A percentile compares a stretch with the other conserved stretches of the same genome.
Evolutionary conservation across 2,797 vertebrate genomes (phyloP).

Genomic region (Sitta carolinensis): DNA sequence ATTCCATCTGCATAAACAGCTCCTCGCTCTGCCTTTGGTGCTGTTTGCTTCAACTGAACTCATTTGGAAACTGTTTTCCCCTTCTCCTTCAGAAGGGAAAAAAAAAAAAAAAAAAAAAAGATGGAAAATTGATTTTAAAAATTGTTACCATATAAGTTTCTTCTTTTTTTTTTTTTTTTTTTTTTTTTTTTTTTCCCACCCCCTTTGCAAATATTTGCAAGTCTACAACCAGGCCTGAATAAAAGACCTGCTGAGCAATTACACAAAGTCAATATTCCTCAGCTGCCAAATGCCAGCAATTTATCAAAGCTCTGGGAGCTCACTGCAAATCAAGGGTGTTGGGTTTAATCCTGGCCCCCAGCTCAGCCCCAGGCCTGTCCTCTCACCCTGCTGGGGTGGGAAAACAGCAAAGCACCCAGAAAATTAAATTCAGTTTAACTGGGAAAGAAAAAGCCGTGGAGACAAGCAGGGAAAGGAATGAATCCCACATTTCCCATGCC

Average conservation of each 20-base stretch:
- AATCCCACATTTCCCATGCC: not conserved
- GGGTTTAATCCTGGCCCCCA: not conserved
- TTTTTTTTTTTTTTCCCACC: too few species aligned
- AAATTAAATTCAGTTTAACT: not conserved
- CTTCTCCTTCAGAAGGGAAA: not conserved
- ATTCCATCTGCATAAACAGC: not conserved
- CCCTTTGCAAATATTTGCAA: not conserved
- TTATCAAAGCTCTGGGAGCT: not conserved
- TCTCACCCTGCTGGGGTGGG: not conserved
- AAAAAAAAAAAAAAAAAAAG: not conserved
- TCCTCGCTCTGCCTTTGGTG: not conserved
- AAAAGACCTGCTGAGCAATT: not conserved
- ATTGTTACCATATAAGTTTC: not conserved
- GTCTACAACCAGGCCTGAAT: not conserved
- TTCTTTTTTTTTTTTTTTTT: not conserved
- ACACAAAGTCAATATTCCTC: not conserved
- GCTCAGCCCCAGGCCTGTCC: not conserved
- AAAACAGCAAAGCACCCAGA: not conserved
- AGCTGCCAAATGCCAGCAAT: not conserved
- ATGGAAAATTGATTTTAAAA: not conserved
- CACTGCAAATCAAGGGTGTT: not conserved
- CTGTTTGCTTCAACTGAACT: not conserved
- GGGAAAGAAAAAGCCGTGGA: not conserved
- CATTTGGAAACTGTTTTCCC: not conserved
- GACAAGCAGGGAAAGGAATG: not conserved